Evolutionary conservation across 2,113 vertebrate genomes (phyloP), one percentile per base, ranked within the genome.

Genomic region (Pelvicachromis taeniatus): DNA sequence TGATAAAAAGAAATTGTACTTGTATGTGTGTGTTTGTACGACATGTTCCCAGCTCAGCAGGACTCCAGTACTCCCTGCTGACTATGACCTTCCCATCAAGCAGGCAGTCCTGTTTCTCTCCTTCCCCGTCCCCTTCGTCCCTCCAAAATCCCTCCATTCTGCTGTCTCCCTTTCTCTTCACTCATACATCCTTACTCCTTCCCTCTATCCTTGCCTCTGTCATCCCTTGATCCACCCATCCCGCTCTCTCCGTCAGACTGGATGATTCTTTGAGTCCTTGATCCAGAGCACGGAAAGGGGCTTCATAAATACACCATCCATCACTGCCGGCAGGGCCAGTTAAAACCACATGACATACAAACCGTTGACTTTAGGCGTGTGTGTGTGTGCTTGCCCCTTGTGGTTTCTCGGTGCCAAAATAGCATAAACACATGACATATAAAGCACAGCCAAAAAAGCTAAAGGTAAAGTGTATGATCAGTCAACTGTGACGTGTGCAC

Each of bases 291-390:
- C 3, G 10, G 70, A 75, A 50, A 75, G 70, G 70, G 81, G 87
- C 89, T 94, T 90, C 85, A 92, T 92, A 82, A 94, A 93, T 53
- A 90, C 73, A 42, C 78, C 90, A 92, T 95, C 92, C 87, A 92
- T 94, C 93, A 93, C 77, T 7, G 21, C 19, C 14, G 9, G 81
- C 77, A 12, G 53, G 63, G 79, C 77, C 79, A 7, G 87, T 84
- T 81, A 48, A 91, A 89, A 77, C 84, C 82, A 26, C 50, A 81
- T 50, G 81, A 90, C 83, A 89, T 10, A 33, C 83, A 78, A 84
- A 26, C 38, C 31, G 84, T 54, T 80, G 85, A 83, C 87, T 75
- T 33, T 59, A 4, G 50, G 61, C 29, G 73, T 50, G 52, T 52
- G 73, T 58, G 26, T 13, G 54, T 54, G 26, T 31, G 40, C 31